A percentile compares a stretch with the other conserved stretches of the same genome.
Evolutionary conservation across 2,888 invertebrate genomes (phyloP).

Genomic region (Synergus umbraculus): DNA sequence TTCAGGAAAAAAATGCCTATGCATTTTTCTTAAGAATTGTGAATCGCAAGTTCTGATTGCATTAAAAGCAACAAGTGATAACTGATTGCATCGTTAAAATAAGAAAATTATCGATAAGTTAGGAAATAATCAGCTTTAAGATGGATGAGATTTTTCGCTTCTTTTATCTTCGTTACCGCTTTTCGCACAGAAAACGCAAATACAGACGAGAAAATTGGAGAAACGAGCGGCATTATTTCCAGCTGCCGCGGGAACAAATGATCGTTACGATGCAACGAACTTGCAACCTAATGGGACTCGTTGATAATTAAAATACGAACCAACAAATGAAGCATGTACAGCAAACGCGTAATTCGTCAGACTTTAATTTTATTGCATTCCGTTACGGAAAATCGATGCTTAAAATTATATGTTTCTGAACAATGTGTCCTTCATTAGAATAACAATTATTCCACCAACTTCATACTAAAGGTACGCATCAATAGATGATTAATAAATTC

Average conservation of each 20-base stretch:
- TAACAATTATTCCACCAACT: not conserved
- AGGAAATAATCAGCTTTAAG: not conserved
- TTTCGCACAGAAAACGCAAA: not conserved
- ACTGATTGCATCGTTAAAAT: not conserved
- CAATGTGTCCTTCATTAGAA: not conserved
- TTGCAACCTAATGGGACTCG: conserved; percentile 58
- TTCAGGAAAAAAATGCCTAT: not conserved
- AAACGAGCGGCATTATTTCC: conserved; percentile 57
- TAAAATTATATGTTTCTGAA: not conserved
- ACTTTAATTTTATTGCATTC: conserved; percentile 40
- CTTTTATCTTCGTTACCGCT: not conserved
- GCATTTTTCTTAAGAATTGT: not conserved
- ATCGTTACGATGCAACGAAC: conserved; percentile 51
- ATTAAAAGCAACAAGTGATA: not conserved
- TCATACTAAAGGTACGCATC: not conserved
- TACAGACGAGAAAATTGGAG: conserved; percentile 29
- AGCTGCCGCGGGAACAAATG: conserved; percentile 60
- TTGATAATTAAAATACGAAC: conserved; percentile 66
- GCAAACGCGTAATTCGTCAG: conserved; percentile 54
- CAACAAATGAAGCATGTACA: conserved; percentile 52
- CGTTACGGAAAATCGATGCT: not conserved
- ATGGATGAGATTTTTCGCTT: not conserved
- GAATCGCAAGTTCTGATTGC: not conserved
- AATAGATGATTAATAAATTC: not conserved
- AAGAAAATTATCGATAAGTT: not conserved